Evolutionary conservation across 2,113 vertebrate species (phyloP).

Genomic region (human (Homo sapiens)): DNA sequence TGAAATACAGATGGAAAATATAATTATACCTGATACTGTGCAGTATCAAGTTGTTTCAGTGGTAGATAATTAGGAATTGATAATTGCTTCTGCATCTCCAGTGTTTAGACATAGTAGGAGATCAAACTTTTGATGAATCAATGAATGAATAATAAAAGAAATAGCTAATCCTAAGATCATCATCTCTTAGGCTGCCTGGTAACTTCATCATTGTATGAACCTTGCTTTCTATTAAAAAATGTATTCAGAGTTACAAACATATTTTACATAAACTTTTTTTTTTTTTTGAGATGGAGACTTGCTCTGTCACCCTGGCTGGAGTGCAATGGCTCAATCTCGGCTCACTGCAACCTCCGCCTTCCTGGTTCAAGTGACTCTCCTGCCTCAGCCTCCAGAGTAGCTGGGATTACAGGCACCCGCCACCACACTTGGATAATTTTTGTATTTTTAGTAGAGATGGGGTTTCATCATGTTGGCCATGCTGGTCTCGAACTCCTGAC

Average conservation of each 20-base stretch:
- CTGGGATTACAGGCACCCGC: too few species aligned
- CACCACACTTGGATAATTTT: too few species aligned
- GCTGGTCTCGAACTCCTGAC: too few species aligned
- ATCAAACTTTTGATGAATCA: background rate
- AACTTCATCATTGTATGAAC: background rate
- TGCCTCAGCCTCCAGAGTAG: too few species aligned
- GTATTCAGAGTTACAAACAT: background rate
- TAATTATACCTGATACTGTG: background rate
- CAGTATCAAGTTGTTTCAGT: background rate
- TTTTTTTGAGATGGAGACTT: too few species aligned
- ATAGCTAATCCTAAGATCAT: background rate
- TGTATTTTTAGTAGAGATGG: too few species aligned
- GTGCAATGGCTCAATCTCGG: too few species aligned
- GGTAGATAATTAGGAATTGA: background rate
- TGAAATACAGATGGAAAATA: background rate
- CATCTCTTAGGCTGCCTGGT: background rate
- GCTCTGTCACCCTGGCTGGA: too few species aligned
- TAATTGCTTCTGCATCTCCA: background rate
- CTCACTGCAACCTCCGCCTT: too few species aligned
- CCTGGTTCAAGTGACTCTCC: too few species aligned
- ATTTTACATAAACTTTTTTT: background rate
- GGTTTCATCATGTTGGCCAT: too few species aligned
- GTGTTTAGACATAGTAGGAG: background rate
- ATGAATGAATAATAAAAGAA: background rate
- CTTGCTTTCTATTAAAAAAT: background rate